phyloP scores from a whole-genome alignment of 2,113 vertebrate genomes.

The Litocranius walleri region DNA sequence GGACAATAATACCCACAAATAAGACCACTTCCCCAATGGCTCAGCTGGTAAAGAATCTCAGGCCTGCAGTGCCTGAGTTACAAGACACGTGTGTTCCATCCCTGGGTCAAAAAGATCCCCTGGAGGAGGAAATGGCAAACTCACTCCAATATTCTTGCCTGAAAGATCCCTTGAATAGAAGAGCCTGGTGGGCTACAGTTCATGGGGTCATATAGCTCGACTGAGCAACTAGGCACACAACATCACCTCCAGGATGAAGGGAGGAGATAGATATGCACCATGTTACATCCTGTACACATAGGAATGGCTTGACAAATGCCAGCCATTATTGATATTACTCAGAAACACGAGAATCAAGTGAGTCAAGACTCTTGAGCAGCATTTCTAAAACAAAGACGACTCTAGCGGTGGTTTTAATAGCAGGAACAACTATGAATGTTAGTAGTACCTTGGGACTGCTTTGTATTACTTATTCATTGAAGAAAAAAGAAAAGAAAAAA shows the following conservation, averaged over 20 bases:
- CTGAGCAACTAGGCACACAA: neutral
- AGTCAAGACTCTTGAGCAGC: neutral
- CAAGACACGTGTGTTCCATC: neutral
- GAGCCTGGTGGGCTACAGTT: neutral
- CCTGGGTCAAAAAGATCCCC: neutral
- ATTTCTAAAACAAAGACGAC: neutral
- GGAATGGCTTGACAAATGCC: no score
- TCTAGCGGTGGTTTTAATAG: fast-evolving
- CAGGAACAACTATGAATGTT: neutral
- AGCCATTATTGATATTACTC: neutral
- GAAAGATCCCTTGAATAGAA: neutral
- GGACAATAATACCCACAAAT: fast-evolving
- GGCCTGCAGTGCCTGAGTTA: neutral
- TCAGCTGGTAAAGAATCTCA: neutral
- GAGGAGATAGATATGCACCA: neutral
- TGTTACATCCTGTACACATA: no score
- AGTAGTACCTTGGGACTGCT: neutral
- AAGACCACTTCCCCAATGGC: neutral
- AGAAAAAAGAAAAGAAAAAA: neutral
- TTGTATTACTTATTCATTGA: neutral
- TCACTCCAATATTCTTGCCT: neutral
- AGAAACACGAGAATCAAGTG: neutral
- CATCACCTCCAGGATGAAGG: neutral
- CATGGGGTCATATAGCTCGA: neutral
- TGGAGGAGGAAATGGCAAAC: neutral